Conservation (phyloP, 1,140 invertebrate species). For the Stratiolaelaps scimitus region DNA sequence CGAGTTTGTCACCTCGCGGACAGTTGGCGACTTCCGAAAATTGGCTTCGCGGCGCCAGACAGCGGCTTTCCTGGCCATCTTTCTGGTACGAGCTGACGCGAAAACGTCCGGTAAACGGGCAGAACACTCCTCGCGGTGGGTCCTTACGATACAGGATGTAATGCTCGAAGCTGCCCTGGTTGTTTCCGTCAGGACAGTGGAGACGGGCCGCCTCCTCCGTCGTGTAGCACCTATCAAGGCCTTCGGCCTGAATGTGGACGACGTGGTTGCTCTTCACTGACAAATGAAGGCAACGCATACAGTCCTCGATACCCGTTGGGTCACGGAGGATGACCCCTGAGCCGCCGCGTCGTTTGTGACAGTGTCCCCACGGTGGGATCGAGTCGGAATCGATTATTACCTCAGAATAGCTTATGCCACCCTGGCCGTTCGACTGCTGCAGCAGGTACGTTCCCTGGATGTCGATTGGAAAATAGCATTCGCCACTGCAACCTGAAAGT, state of each 20-base stretch:
- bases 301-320: constrained; percentile 48
- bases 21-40: constrained; percentile 52
- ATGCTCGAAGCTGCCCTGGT: constrained; percentile 41
- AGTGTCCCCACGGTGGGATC: constrained; percentile 56
- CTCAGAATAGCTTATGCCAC: constrained; percentile 46
- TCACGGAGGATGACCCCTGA: constrained; percentile 51
- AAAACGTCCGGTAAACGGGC: constrained; percentile 53
- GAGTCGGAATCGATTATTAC: constrained; percentile 52
- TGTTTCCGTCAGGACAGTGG: constrained; percentile 48
- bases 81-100: constrained; percentile 48
- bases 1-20: constrained; percentile 51
- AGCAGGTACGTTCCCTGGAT: constrained; percentile 54
- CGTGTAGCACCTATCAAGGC: constrained; percentile 51
- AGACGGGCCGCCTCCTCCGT: constrained; percentile 49
- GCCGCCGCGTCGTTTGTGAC: constrained; percentile 49
- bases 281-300: constrained; percentile 52
- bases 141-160: constrained; percentile 48
- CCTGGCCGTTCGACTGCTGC: constrained; percentile 41
- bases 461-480: constrained; percentile 55
- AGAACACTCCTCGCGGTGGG: constrained; percentile 47
- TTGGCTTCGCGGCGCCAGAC: constrained; percentile 46
- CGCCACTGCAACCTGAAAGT: constrained; percentile 10
- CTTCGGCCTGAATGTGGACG: constrained; percentile 51
- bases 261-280: constrained; percentile 50
- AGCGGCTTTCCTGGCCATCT: constrained; percentile 45